Evolutionary conservation across 2,888 invertebrate species (phyloP).

Genomic region (Meghimatium bilineatum): DNA sequence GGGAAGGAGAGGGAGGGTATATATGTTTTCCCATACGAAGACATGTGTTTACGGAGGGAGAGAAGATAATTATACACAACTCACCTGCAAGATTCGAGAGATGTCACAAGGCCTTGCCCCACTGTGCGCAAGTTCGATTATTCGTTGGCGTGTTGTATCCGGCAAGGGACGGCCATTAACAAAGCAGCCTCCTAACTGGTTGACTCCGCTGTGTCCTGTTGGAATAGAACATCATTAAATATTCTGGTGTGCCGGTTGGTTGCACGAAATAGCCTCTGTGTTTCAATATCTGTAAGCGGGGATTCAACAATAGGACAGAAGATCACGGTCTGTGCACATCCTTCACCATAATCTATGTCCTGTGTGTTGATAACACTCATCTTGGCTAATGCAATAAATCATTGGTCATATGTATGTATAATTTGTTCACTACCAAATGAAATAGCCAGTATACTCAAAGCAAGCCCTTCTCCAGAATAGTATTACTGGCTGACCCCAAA

Average conservation of each 20-base stretch:
- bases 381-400: no score
- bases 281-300: neutral
- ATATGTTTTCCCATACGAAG: neutral
- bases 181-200: constrained; percentile 97
- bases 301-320: neutral
- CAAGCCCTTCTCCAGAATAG: no score
- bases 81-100: constrained; percentile 88
- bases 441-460: no score
- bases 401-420: no score
- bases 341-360: no score
- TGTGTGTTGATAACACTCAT: no score
- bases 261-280: neutral
- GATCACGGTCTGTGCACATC: no score
- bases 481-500: no score
- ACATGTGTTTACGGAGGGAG: neutral
- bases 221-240: constrained; percentile 9
- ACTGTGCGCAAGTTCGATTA: constrained; percentile 94
- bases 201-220: constrained; percentile 96
- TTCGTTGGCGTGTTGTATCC: constrained; percentile 93
- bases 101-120: constrained; percentile 98
- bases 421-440: no score
- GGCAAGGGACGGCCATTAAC: constrained; percentile 97
- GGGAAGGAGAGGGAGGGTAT: neutral
- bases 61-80: neutral
- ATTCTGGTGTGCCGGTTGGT: neutral